Conservation (phyloP, 2,113 vertebrate species). For the Chrysochloris asiatica region DNA sequence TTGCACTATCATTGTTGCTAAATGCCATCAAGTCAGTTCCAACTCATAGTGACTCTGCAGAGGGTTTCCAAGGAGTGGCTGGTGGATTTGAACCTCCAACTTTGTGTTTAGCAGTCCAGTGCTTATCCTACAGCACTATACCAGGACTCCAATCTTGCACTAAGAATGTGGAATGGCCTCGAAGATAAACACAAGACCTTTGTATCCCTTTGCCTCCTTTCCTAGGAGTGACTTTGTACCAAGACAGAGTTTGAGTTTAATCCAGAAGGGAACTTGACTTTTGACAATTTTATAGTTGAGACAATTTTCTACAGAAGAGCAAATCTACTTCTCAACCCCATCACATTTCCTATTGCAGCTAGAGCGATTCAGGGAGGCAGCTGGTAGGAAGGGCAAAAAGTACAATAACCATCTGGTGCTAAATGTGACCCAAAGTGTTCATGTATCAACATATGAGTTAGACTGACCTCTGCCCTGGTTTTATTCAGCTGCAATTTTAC, state of each 20-base stretch:
- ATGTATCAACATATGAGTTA: background rate
- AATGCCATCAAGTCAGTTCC: too few species aligned
- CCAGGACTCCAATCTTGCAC: background rate
- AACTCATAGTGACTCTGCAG: too few species aligned
- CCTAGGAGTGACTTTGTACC: background rate
- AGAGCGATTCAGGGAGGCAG: background rate
- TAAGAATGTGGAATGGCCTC: background rate
- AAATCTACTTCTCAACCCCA: background rate
- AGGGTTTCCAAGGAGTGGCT: too few species aligned
- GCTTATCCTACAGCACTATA: too few species aligned
- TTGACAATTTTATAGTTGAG: background rate
- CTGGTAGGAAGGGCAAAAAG: background rate
- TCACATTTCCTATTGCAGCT: background rate
- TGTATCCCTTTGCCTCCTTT: background rate
- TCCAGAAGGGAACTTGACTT: background rate
- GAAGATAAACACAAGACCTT: background rate
- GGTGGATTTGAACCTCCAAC: too few species aligned
- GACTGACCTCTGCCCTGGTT: background rate
- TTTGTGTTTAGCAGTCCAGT: too few species aligned
- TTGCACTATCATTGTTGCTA: too few species aligned
- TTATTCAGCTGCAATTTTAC: background rate
- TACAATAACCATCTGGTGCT: background rate
- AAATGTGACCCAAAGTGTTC: background rate
- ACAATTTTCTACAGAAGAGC: background rate
- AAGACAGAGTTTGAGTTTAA: background rate